Percentiles rank a stretch among this genome's conserved stretches.
phyloP scores from a whole-genome alignment of 1,140 invertebrate genomes.

The Lepidurus packardi region DNA sequence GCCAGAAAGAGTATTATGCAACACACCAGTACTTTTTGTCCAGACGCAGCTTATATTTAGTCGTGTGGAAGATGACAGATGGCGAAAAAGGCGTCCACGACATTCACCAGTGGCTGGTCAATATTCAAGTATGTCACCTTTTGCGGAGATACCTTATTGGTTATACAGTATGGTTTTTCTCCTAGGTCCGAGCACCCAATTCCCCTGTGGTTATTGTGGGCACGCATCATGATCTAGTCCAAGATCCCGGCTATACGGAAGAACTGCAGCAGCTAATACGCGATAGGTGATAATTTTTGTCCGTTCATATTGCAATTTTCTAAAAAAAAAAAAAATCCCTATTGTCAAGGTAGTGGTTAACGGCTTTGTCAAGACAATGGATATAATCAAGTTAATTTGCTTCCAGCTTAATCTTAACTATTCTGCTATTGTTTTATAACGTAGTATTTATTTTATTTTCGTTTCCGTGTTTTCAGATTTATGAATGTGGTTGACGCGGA shows the following conservation, averaged over 20 bases:
- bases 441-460: background rate
- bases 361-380: no score
- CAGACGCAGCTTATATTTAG: constrained; percentile 88
- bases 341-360: no score
- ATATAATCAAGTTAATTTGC: no score
- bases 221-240: constrained; percentile 86
- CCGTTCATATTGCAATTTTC: background rate
- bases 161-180: constrained; percentile 39
- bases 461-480: constrained; percentile 54
- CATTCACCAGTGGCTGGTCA: constrained; percentile 90
- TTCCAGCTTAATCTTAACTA: no score
- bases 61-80: constrained; percentile 91
- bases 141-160: constrained; percentile 8
- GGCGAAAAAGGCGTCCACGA: constrained; percentile 83
- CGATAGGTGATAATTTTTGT: constrained; percentile 47
- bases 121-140: constrained; percentile 63
- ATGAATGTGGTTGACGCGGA: constrained; percentile 91
- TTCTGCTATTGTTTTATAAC: background rate
- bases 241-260: constrained; percentile 63
- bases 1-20: constrained; percentile 92
- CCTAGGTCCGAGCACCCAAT: constrained; percentile 79
- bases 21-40: constrained; percentile 98
- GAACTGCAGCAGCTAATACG: constrained; percentile 82
- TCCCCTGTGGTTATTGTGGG: constrained; percentile 90
- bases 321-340: no score